A percentile compares a stretch with the other conserved stretches of the same genome.
Conservation (phyloP, 2,888 invertebrate species). For the Ichneumon xanthorius region DNA sequence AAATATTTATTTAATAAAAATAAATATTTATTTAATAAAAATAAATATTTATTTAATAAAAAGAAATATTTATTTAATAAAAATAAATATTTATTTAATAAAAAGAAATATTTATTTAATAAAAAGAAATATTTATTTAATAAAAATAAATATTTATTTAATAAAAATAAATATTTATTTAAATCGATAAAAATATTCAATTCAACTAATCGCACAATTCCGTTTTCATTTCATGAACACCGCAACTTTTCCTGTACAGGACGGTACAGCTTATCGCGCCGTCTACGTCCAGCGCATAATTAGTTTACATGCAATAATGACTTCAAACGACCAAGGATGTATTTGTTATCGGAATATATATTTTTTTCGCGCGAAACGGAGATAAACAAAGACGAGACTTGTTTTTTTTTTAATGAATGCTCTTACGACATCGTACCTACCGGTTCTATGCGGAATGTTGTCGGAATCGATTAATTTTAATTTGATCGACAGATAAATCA, state of each 20-base stretch:
- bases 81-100: too few relatives aligned
- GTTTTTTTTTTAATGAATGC: not conserved
- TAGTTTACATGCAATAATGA: not conserved
- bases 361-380: not conserved
- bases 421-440: not conserved
- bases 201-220: not conserved
- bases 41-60: too few relatives aligned
- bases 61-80: too few relatives aligned
- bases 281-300: not conserved
- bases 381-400: not conserved
- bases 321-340: not conserved
- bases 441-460: conserved; percentile 28
- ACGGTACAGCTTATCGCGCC: not conserved
- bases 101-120: too few relatives aligned
- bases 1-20: too few relatives aligned
- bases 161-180: too few relatives aligned
- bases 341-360: not conserved
- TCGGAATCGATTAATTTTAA: conserved; percentile 25
- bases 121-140: too few relatives aligned
- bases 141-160: too few relatives aligned
- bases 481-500: not conserved
- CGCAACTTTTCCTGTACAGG: not conserved
- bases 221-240: not conserved
- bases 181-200: not conserved
- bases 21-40: too few relatives aligned